These are phyloP conservation scores for Hydropotes inermis DNA, from an alignment of 2,113 vertebrate genomes.

Conservation along the genomic window DNA sequence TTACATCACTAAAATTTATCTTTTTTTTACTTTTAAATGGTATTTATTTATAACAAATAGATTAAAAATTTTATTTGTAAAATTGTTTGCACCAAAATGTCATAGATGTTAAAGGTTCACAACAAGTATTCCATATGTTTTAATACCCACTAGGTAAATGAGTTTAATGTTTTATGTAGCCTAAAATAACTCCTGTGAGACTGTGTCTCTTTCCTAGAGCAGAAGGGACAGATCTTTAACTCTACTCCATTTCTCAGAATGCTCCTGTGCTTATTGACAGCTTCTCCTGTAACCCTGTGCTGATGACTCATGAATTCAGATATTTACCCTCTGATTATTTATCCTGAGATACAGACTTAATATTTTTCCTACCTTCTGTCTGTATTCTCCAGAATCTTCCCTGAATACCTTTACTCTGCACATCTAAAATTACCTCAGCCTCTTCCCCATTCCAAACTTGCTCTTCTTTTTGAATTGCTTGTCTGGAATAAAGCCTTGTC, in stretches of 20 bases:
- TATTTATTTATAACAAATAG: background rate
- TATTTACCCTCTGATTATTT: slow-evolving; percentile 7
- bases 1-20: too few species aligned
- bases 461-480: background rate
- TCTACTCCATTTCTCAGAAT: background rate
- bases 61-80: background rate
- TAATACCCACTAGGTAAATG: background rate
- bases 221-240: background rate
- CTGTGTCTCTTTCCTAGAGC: background rate
- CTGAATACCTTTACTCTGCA: background rate
- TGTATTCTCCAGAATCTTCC: background rate
- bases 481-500: background rate
- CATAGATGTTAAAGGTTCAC: background rate
- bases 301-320: background rate
- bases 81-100: slow-evolving; percentile 4
- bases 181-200: background rate
- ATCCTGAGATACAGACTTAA: background rate
- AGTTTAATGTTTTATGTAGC: slow-evolving; percentile 11
- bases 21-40: background rate
- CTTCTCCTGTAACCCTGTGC: background rate
- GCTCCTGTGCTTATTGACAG: background rate
- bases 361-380: background rate
- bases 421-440: background rate
- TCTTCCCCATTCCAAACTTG: background rate
- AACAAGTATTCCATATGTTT: background rate